Base-by-base conservation (phyloP, 2,797 vertebrate species). In the Microchirus variegatus region DNA sequence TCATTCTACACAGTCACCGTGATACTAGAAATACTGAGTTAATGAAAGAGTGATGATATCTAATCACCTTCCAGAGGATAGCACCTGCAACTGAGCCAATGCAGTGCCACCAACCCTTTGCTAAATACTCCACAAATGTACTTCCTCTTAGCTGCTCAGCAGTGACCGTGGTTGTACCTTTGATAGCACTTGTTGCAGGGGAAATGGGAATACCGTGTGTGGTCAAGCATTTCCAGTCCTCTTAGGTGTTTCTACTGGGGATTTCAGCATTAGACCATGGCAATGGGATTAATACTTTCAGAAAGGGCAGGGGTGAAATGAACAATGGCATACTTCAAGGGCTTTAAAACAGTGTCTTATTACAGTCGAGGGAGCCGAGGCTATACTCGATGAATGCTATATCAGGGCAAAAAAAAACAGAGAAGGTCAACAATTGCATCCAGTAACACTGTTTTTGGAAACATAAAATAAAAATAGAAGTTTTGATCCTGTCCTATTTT, bases 11-110 rank as follows among this genome's bases (percentile, higher is more conserved):
- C 60, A 63, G 81, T 78, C 84, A 86, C 66, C 12, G 42, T 75
- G 79, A 90, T 84, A 87, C 83, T 40, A 76, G 80, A 86, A 89
- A 86, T 82, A 54, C 82, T 65, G 73, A 80, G 59, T 86, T 90
- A 92, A 93, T 91, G 88, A 93, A 90, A 86, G 85, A 89, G 90
- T 89, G 91, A 91, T 92, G 91, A 93, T 86, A 88, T 89, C 78
- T 80, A 83, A 85, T 80, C 85, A 84, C 86, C 84, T 88, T 87
- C 81, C 82, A 88, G 84, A 75, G 80, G 67, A 80, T 86, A 71
- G 85, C 87, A 88, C 79, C 86, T 89, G 85, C 81, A 69, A 60
- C 68, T 37, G 68, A 61, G 78, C 64, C 63, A 51, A 31, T 35
- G 35, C 22, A n/a, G n/a, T n/a, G n/a, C n/a, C n/a, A 31, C 53